A percentile compares a stretch with the other conserved stretches of the same genome.
phyloP scores from a whole-genome alignment of 2,888 invertebrate species.

The Eupithecia tripunctaria region DNA sequence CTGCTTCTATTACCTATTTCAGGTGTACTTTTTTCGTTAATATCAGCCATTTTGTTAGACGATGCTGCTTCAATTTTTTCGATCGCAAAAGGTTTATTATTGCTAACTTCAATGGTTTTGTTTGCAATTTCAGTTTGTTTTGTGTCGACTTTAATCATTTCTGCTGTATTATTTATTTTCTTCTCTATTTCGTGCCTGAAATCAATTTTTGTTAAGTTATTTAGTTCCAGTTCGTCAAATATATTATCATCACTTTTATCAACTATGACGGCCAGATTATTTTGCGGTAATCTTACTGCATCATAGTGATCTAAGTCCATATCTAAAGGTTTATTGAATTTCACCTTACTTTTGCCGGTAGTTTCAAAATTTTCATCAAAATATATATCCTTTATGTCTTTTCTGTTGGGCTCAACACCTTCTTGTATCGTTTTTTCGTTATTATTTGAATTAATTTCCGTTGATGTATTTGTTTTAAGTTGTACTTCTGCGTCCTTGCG shows the following conservation, averaged over 20 bases:
- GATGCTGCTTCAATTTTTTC: neutral
- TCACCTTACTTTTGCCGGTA: neutral
- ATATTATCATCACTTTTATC: neutral
- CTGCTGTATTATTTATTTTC: neutral
- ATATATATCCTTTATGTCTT: neutral
- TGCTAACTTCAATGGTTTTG: neutral
- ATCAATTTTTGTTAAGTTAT: neutral
- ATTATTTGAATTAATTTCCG: neutral
- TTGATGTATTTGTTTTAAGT: neutral
- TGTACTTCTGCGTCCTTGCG: neutral
- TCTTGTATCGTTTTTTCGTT: neutral
- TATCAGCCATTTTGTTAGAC: neutral
- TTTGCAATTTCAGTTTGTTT: neutral
- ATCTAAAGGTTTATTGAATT: neutral
- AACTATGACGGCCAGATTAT: neutral
- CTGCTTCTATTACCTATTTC: neutral
- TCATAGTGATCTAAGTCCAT: slow-evolving; percentile 13
- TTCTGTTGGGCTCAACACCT: neutral
- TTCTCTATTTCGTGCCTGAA: neutral
- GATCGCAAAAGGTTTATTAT: neutral
- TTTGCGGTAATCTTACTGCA: slow-evolving; percentile 15
- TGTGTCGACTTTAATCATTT: neutral
- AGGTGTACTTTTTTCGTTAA: neutral
- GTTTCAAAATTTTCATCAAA: neutral
- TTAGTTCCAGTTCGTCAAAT: neutral